A percentile compares a stretch with the other conserved stretches of the same genome.
Conservation (phyloP, 2,113 vertebrate species). For the Phocoena phocoena region DNA sequence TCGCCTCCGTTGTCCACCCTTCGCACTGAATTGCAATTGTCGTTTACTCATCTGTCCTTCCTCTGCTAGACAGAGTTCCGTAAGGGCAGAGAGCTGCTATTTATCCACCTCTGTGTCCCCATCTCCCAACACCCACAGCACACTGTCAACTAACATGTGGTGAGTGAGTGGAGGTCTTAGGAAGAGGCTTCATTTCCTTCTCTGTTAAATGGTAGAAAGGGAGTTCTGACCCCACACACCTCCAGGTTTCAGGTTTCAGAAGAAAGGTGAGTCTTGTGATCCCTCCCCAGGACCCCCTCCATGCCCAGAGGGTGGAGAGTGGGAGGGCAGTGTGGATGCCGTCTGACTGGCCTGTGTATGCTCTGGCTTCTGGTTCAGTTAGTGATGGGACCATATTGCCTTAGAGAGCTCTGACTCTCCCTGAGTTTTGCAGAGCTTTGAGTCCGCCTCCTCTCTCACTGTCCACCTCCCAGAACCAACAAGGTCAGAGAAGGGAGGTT, state of each 20-base stretch:
- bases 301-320: background rate
- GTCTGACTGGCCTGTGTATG: background rate
- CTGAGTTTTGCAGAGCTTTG: background rate
- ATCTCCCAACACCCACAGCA: background rate
- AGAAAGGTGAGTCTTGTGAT: background rate
- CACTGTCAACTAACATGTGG: background rate
- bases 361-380: background rate
- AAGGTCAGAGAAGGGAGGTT: background rate
- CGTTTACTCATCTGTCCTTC: background rate
- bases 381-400: rapidly evolving
- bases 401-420: background rate
- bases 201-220: background rate
- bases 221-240: background rate
- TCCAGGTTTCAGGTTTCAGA: background rate
- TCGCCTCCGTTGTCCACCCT: background rate
- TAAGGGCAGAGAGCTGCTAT: background rate
- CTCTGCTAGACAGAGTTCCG: background rate
- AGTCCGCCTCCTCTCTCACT: background rate
- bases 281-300: background rate
- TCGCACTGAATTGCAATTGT: background rate
- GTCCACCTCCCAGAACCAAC: background rate
- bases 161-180: background rate
- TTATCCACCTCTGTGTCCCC: background rate
- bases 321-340: background rate
- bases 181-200: constrained; percentile 42